These are phyloP conservation scores for Tetragnatha montana DNA, from an alignment of 2,888 invertebrate species.

Conservation along the genomic window DNA sequence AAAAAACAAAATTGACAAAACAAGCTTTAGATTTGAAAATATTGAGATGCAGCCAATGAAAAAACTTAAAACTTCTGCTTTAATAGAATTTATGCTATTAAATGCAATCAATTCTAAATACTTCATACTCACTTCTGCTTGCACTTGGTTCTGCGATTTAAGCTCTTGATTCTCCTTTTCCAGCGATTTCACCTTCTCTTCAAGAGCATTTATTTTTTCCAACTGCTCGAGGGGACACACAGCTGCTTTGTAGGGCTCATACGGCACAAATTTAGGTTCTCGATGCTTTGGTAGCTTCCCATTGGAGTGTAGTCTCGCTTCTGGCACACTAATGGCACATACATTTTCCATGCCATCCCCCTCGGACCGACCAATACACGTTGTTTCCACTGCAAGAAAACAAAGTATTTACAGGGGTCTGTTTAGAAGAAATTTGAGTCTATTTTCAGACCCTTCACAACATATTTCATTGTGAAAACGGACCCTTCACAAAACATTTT, in stretches of 20 bases:
- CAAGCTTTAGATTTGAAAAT: too few relatives aligned
- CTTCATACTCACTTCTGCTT: constrained; percentile 81
- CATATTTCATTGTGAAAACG: too few relatives aligned
- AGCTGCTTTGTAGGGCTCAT: constrained; percentile 91
- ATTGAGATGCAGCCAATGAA: too few relatives aligned
- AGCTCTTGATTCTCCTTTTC: constrained; percentile 84
- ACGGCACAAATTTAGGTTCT: constrained; percentile 90
- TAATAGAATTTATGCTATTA: too few relatives aligned
- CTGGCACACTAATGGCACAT: not conserved
- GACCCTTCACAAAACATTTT: too few relatives aligned
- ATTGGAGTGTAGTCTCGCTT: not conserved
- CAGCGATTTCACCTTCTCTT: constrained; percentile 81
- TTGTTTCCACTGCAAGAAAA: too few relatives aligned
- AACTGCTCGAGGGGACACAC: constrained; percentile 82
- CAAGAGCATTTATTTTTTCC: constrained; percentile 73
- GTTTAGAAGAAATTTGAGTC: too few relatives aligned
- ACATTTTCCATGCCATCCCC: constrained; percentile 72
- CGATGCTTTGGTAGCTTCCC: constrained; percentile 73
- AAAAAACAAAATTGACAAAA: too few relatives aligned
- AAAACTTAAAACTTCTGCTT: too few relatives aligned
- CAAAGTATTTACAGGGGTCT: too few relatives aligned
- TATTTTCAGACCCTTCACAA: too few relatives aligned
- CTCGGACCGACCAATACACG: constrained; percentile 49
- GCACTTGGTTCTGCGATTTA: constrained; percentile 89
- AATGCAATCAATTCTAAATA: too few relatives aligned